Evolutionary conservation across 2,113 vertebrate species (phyloP).

Genomic region (Castor canadensis): DNA sequence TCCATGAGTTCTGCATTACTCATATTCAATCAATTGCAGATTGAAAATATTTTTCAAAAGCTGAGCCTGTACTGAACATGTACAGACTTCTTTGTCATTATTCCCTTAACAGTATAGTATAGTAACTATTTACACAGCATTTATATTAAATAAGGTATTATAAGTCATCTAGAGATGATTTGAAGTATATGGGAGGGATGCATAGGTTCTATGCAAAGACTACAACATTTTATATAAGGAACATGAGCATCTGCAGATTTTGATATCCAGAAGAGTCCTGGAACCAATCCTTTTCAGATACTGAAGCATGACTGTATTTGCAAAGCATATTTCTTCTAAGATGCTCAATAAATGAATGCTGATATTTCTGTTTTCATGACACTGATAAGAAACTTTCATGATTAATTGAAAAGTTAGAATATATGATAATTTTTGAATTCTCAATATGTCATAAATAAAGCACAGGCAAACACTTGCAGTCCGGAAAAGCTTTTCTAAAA

Average conservation of each 20-base stretch:
- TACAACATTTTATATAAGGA: background rate
- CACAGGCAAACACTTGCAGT: background rate
- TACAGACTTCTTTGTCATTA: background rate
- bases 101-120: background rate
- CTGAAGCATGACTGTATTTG: background rate
- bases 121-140: background rate
- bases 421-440: background rate
- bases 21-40: background rate
- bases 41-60: background rate
- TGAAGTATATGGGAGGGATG: background rate
- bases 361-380: background rate
- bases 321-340: background rate
- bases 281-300: background rate
- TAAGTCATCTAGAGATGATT: background rate
- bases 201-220: background rate
- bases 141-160: background rate
- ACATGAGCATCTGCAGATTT: background rate
- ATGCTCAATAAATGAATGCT: background rate
- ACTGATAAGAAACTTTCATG: background rate
- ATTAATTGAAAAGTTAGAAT: background rate
- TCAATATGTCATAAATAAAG: conserved; percentile 12
- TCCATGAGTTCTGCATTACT: background rate
- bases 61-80: background rate
- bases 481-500: conserved; percentile 7
- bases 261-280: background rate